Base-by-base conservation (phyloP, 2,888 invertebrate genomes). In the Lymantria dispar region DNA sequence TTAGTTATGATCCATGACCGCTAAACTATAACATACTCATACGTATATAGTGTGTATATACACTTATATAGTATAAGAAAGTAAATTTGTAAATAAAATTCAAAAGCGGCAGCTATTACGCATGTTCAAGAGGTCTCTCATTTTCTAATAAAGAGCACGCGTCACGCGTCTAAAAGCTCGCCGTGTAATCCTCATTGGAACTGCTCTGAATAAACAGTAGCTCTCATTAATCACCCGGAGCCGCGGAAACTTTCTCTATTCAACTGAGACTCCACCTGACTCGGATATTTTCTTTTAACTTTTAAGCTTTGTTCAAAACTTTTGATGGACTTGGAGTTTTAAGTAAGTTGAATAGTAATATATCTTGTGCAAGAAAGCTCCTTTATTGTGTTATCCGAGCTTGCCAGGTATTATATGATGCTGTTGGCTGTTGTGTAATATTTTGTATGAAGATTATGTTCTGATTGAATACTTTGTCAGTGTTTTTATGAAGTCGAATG, bases 271-370 rank as follows among this genome's bases (percentile, higher is more conserved):
- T 86, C 81, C 81, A 89, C 87, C 90, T 87, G 88, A 87, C 86
- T 87, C 72, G 83, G 83, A 83, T 87, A 87, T 87, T 89, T 89
- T 89, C 88, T 87, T 87, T 87, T 90, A 90, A 90, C 90, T 90
- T 90, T 87, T 89, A 89, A 91, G 89, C 88, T 86, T 85, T 83
- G 82, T 85, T 87, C 81, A 74, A 77, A 87, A 89, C 81, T 87
- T 87, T 85, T 88, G 89, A 89, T 89, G 86, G 88, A 88, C 87
- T 89, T 82, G 72, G 83, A 87, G 87, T 88, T 89, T 88, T 87
- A 87, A 89, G 86, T 87, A 82, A 85, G 82, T 89, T 87, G 85
- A 88, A 89, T 89, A 86, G 87, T 87, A 87, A 87, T 89, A 87
- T 83, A 87, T 89, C 88, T 88, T 85, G 79, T 64, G 79, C 75